Evolutionary conservation across 2,888 invertebrate species (phyloP), one percentile per base, ranked within the genome.

Genomic region (Harpalus rubripes): DNA sequence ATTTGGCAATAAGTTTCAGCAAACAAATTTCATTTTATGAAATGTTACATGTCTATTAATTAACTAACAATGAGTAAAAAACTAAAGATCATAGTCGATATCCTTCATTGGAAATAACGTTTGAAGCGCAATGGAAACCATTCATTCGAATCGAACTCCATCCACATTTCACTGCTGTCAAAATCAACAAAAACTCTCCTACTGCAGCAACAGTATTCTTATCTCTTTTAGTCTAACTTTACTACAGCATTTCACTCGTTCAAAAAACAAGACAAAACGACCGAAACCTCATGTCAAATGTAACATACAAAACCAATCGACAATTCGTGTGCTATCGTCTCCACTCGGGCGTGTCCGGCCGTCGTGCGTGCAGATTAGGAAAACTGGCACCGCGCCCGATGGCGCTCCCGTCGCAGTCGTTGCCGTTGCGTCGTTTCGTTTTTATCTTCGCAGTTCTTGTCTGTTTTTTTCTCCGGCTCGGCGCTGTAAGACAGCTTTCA

Each of bases 401-500:
- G 72, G 52, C 72, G 44, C 72, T 78, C 32, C 44, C 76, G 26
- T 76, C 72, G 39, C 41, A 1, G 32, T 52, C 78, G 72, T 74
- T 74, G 22, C 22, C 22, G 22, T 22, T 22, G 41, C 52, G 74
- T 52, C 78, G 72, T 74, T 74, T 44, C 58, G 58, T 56, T 78
- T 78, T 78, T 78, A 78, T 78, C 78, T 78, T 26, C 15, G 32
- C 44, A 44, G 72, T 41, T 78, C 78, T 78, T 78, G 72, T 58
- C 78, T 3, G 68, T 81, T 81, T 68, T 65, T 68, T 81, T 12
- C 12, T 22, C 61, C 65, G 16, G 10, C 52, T 1, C 81, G 18
- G 7, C 22, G 65, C 44, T 56, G 68, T 39, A 68, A 74, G 59
- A 76, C 83, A 76, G 83, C 83, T 83, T 83, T 83, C 39, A 82